These are phyloP conservation scores for Lepeophtheirus nordmannii DNA, from an alignment of 2,888 invertebrate species.

Conservation along the genomic window DNA sequence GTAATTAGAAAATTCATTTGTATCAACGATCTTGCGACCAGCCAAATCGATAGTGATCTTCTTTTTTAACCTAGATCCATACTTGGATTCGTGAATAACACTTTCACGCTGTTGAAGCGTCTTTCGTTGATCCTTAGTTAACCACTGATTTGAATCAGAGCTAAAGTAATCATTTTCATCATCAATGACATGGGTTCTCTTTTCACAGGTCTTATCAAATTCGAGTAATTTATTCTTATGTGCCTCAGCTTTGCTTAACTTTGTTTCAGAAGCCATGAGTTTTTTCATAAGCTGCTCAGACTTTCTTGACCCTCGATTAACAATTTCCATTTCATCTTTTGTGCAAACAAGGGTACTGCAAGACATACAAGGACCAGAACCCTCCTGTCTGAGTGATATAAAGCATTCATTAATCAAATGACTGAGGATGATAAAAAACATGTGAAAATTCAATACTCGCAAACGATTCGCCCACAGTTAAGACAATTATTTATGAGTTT, in stretches of 20 bases:
- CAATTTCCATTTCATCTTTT: constrained; percentile 50
- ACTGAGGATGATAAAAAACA: background rate
- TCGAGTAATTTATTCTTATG: constrained; percentile 66
- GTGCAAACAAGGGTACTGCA: constrained; percentile 74
- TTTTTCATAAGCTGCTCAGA: constrained; percentile 48
- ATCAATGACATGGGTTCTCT: constrained; percentile 61
- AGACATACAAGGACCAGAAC: constrained; percentile 86
- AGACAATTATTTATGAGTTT: constrained; percentile 79
- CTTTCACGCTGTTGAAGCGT: constrained; percentile 50
- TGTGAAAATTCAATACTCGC: too few species aligned
- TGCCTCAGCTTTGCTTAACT: constrained; percentile 51
- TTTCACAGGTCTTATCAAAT: constrained; percentile 61
- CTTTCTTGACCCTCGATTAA: constrained; percentile 50
- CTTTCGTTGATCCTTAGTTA: constrained; percentile 52
- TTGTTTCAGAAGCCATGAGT: constrained; percentile 41
- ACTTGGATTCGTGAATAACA: constrained; percentile 49
- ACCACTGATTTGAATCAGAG: constrained; percentile 63
- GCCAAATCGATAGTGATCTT: constrained; percentile 64
- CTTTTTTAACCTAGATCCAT: constrained; percentile 48
- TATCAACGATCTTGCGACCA: constrained; percentile 40
- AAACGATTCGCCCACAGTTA: constrained; percentile 66
- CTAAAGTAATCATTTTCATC: constrained; percentile 83
- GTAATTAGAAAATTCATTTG: constrained; percentile 33
- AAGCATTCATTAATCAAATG: background rate
- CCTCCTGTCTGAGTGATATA: constrained; percentile 53